Evolutionary conservation across 2,797 vertebrate genomes (phyloP).

Genomic region (Arctocebus calabarensis): DNA sequence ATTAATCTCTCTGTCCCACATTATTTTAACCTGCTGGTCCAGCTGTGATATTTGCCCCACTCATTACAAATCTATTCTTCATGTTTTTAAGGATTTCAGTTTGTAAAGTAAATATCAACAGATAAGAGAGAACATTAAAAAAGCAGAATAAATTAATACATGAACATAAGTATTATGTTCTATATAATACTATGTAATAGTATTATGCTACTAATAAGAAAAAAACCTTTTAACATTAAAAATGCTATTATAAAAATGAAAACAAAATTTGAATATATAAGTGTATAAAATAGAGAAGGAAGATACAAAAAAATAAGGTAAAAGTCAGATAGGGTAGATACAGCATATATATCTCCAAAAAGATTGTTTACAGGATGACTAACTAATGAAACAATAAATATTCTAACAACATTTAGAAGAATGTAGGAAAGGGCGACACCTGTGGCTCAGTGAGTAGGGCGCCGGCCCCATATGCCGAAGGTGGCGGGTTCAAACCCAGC

Average conservation of each 20-base stretch:
- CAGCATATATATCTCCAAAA: not conserved
- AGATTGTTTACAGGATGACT: not conserved
- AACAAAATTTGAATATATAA: not conserved
- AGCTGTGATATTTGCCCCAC: not conserved
- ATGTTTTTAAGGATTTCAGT: not conserved
- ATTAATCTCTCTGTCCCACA: not conserved
- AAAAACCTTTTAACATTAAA: not conserved
- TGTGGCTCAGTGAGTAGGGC: too few relatives aligned
- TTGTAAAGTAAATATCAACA: not conserved
- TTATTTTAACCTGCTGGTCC: not conserved
- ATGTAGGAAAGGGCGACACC: not conserved
- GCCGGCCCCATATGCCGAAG: too few relatives aligned
- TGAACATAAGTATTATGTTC: too few relatives aligned
- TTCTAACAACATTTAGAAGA: not conserved
- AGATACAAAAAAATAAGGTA: not conserved
- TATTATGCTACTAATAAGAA: not conserved
- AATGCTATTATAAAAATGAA: not conserved
- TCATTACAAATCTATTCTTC: not conserved
- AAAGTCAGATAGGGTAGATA: not conserved
- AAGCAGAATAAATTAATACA: not conserved
- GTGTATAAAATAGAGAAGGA: not conserved
- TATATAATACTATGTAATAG: too few relatives aligned
- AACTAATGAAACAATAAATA: not conserved
- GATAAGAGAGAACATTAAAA: not conserved
- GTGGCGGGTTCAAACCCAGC: too few relatives aligned